phyloP scores from a whole-genome alignment of 1,140 invertebrate species.

The Diprion similis region DNA sequence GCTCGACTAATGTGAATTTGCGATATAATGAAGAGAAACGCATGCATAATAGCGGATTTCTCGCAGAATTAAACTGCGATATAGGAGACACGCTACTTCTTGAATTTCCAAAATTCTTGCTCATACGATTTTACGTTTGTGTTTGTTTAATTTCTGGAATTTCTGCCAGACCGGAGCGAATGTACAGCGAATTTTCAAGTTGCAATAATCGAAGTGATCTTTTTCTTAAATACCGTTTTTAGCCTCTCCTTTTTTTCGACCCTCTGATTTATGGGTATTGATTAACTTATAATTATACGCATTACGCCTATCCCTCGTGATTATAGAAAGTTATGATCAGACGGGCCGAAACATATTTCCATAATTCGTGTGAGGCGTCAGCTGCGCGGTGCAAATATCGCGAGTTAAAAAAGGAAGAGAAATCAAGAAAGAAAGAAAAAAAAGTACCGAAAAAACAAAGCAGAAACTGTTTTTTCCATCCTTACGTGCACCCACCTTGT shows the following conservation, averaged over 20 bases:
- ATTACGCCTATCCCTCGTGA: neutral
- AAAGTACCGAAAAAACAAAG: no score
- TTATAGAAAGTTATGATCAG: neutral
- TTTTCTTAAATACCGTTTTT: neutral
- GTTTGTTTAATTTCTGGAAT: neutral
- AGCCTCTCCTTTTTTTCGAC: neutral
- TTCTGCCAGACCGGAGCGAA: neutral
- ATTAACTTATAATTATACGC: neutral
- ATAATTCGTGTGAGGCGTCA: constrained; percentile 2
- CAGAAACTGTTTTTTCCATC: no score
- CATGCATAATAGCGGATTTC: no score
- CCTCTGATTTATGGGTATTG: neutral
- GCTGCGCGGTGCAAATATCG: constrained; percentile 1
- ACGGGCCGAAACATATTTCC: constrained; percentile 4
- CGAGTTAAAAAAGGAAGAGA: neutral
- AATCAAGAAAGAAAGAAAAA: no score
- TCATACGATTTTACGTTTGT: neutral
- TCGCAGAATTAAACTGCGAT: no score
- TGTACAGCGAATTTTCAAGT: neutral
- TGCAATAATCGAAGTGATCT: neutral
- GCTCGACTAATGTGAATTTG: no score
- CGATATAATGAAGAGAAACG: no score
- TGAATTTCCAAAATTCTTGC: no score
- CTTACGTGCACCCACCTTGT: no score
- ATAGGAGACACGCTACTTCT: no score